Evolutionary conservation across 2,113 vertebrate genomes (phyloP).

Genomic region (Furnarius figulus): DNA sequence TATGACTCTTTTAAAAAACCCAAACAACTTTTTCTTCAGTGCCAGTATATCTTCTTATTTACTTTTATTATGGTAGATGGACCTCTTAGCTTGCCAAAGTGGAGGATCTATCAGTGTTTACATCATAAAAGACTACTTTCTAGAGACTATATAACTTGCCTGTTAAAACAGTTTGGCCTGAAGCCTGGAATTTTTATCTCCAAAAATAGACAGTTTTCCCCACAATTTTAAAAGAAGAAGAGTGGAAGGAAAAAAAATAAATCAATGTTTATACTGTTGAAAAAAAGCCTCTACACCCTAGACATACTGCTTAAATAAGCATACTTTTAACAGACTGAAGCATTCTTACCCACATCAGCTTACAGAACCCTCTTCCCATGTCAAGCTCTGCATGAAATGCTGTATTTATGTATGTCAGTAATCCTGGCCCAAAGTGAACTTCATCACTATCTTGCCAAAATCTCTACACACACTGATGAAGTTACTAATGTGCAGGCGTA

Average conservation of each 20-base stretch:
- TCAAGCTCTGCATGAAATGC: background rate
- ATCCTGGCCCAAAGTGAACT: background rate
- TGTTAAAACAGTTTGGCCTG: constrained; percentile 71
- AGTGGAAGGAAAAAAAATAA: background rate
- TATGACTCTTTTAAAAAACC: background rate
- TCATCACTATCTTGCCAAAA: background rate
- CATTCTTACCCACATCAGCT: background rate
- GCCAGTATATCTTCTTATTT: background rate
- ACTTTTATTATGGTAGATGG: constrained; percentile 19
- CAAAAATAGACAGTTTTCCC: constrained; percentile 59
- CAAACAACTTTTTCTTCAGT: background rate
- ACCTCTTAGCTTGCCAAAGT: constrained; percentile 39
- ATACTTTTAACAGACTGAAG: background rate
- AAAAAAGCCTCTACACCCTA: constrained; percentile 6
- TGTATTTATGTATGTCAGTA: accelerated
- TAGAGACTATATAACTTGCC: constrained; percentile 59
- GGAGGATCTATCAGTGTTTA: constrained; percentile 46
- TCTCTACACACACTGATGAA: background rate
- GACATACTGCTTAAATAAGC: background rate
- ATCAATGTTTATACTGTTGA: constrained; percentile 4
- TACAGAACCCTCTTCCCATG: background rate
- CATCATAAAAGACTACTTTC: constrained; percentile 65
- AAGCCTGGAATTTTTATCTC: constrained; percentile 71
- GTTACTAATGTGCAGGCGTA: background rate
- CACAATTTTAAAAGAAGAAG: constrained; percentile 2